Evolutionary conservation across 2,797 vertebrate species (phyloP).

Genomic region (Champsocephalus gunnari): DNA sequence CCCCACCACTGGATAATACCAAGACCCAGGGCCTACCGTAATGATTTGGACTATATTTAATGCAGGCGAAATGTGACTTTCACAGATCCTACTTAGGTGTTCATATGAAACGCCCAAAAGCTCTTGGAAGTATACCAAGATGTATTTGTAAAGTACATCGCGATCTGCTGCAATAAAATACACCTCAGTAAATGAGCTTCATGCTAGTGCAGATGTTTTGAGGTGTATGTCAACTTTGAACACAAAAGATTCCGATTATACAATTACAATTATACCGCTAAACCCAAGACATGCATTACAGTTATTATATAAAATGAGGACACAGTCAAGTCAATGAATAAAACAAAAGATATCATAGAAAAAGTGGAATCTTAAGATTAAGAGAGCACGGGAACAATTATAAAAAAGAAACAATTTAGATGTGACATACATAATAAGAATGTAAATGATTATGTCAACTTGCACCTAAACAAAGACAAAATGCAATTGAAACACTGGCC

Average conservation of each 20-base stretch:
- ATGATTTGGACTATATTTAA: slow-evolving; percentile 56
- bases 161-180: slow-evolving; percentile 15
- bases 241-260: background rate
- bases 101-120: slow-evolving; percentile 20
- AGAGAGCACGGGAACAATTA: background rate
- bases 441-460: slow-evolving; percentile 1
- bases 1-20: slow-evolving; percentile 67
- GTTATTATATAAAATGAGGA: background rate
- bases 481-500: too few relatives aligned
- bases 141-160: slow-evolving; percentile 25
- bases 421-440: slow-evolving; percentile 2
- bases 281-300: background rate
- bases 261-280: background rate
- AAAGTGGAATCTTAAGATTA: background rate
- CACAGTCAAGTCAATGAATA: background rate
- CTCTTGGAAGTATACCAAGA: slow-evolving; percentile 4
- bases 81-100: slow-evolving; percentile 29
- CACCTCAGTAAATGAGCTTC: background rate
- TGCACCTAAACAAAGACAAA: background rate
- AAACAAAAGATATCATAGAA: background rate
- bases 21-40: slow-evolving; percentile 36
- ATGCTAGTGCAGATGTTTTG: background rate
- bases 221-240: background rate
- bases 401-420: background rate
- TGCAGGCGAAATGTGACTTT: slow-evolving; percentile 36